Evolutionary conservation across 2,888 invertebrate genomes (phyloP).

Genomic region (Ryuthela nishihirai): DNA sequence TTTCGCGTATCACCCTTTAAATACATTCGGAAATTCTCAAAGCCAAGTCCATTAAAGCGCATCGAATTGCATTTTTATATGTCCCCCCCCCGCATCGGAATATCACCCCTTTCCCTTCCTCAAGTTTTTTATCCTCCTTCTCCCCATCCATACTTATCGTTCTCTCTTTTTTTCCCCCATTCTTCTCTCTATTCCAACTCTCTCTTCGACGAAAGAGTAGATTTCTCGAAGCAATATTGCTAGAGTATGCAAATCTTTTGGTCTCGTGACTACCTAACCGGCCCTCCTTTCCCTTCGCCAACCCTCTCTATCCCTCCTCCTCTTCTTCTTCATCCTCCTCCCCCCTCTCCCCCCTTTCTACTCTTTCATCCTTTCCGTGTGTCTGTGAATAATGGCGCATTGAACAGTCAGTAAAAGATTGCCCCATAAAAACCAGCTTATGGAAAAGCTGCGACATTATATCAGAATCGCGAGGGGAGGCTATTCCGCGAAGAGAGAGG

Average conservation of each 20-base stretch:
- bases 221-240: not conserved
- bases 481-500: no score
- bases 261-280: slow-evolving; percentile 25
- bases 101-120: no score
- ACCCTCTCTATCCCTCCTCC: slow-evolving; percentile 13
- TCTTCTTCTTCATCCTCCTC: not conserved
- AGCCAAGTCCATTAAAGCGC: not conserved
- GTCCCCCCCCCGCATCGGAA: no score
- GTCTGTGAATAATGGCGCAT: slow-evolving; percentile 5
- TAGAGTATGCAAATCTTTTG: slow-evolving; percentile 23
- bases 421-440: slow-evolving; percentile 26
- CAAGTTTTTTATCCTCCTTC: no score
- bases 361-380: not conserved
- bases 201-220: not conserved
- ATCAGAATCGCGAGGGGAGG: not conserved
- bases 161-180: no score
- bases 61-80: not conserved
- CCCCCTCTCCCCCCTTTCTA: not conserved
- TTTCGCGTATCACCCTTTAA: no score
- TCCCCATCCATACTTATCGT: no score
- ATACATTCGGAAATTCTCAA: no score
- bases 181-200: no score
- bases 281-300: slow-evolving; percentile 3
- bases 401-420: not conserved
- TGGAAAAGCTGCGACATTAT: not conserved